A percentile compares a stretch with the other conserved stretches of the same genome.
These are phyloP conservation scores for Agelaius phoeniceus DNA, from an alignment of 2,113 vertebrate species.

Conservation along the genomic window DNA sequence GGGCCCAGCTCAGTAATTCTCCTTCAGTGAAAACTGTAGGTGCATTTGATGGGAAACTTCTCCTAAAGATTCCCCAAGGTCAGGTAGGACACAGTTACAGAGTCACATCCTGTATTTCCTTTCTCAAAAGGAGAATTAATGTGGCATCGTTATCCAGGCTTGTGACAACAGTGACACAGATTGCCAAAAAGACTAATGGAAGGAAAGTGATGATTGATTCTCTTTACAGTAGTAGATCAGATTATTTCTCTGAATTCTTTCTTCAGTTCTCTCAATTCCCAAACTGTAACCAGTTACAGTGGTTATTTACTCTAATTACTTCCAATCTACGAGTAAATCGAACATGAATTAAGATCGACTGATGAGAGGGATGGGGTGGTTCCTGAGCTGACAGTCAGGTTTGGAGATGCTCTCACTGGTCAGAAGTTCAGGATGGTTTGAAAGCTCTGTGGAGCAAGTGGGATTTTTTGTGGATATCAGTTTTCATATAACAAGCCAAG, in stretches of 20 bases:
- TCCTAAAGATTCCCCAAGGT: slow-evolving; percentile 26
- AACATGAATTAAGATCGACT: not conserved
- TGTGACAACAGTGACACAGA: slow-evolving; percentile 14
- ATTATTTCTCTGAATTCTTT: slow-evolving; percentile 31
- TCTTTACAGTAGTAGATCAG: not conserved
- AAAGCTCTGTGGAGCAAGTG: not conserved
- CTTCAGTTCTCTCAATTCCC: slow-evolving; percentile 1
- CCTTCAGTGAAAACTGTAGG: not conserved
- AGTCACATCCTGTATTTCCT: not conserved
- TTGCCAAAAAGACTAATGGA: slow-evolving; percentile 48
- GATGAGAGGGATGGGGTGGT: not conserved
- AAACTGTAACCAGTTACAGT: slow-evolving; percentile 15
- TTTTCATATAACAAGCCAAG: not conserved
- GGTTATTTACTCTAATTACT: slow-evolving; percentile 43
- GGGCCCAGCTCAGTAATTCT: not conserved
- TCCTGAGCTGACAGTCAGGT: not conserved
- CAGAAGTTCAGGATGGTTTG: not conserved
- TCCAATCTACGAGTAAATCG: slow-evolving; percentile 12
- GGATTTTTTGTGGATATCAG: not conserved
- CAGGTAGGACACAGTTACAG: not conserved
- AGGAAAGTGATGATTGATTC: slow-evolving; percentile 26
- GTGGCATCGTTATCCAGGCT: slow-evolving; percentile 12
- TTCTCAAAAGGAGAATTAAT: slow-evolving; percentile 30
- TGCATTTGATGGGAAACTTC: not conserved
- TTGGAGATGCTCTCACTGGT: not conserved